Evolutionary conservation across 2,888 invertebrate genomes (phyloP).

Genomic region (Apotomis capreana): DNA sequence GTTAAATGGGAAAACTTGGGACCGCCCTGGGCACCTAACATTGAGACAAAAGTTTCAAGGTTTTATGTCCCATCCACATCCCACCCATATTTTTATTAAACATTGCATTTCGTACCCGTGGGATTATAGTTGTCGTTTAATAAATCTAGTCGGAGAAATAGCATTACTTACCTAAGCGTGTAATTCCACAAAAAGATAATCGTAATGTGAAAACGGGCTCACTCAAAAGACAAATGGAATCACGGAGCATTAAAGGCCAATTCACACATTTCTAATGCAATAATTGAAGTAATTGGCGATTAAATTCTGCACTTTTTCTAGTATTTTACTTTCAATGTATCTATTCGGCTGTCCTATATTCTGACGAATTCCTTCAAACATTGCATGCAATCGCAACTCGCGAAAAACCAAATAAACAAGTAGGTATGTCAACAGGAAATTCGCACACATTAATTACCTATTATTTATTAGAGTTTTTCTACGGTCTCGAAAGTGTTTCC

Average conservation of each 20-base stretch:
- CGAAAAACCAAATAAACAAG: background rate
- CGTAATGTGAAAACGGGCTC: conserved; percentile 14
- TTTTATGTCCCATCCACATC: too few relatives aligned
- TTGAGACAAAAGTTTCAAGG: too few relatives aligned
- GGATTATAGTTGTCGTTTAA: background rate
- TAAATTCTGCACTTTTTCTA: conserved; percentile 17
- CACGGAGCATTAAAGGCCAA: conserved; percentile 45
- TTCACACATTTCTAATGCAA: conserved; percentile 46
- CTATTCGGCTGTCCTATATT: conserved; percentile 10
- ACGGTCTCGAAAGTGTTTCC: conserved; percentile 38
- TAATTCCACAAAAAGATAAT: conserved; percentile 12
- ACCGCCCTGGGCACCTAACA: too few relatives aligned
- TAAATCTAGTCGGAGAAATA: background rate
- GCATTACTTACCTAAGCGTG: background rate
- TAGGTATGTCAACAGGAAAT: conserved; percentile 8
- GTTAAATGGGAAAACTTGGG: too few relatives aligned
- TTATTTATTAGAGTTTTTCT: conserved; percentile 13
- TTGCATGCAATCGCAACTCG: background rate
- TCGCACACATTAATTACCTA: background rate
- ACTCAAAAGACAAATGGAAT: conserved; percentile 5
- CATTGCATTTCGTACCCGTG: too few relatives aligned
- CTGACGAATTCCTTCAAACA: background rate
- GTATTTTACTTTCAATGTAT: conserved; percentile 8
- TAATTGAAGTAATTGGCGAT: conserved; percentile 27
- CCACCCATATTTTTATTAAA: too few relatives aligned